phyloP scores from a whole-genome alignment of 1,140 invertebrate species.

The Ooceraea biroi region DNA sequence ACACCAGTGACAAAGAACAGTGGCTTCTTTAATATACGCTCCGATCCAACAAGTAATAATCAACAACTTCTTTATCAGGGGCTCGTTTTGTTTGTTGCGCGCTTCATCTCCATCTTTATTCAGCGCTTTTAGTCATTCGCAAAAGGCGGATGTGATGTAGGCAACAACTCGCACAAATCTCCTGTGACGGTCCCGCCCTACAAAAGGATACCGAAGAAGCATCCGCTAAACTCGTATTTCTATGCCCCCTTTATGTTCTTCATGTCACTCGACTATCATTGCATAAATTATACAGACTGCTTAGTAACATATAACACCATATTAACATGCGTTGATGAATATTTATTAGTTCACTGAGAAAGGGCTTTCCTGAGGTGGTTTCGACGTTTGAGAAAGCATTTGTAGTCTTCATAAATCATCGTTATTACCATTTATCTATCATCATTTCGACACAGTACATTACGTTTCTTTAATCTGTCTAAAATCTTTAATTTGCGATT shows the following conservation, averaged over 20 bases:
- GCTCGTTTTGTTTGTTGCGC: not conserved
- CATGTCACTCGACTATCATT: not conserved
- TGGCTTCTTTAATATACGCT: too few species aligned
- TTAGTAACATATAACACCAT: not conserved
- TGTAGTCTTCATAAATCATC: not conserved
- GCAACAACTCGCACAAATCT: conserved; percentile 23
- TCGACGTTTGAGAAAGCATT: not conserved
- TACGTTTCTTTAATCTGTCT: too few species aligned
- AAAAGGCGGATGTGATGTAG: not conserved
- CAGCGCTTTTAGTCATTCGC: conserved; percentile 14
- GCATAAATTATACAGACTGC: not conserved
- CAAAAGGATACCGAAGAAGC: conserved; percentile 18
- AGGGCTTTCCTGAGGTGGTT: not conserved
- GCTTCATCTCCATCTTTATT: conserved; percentile 29
- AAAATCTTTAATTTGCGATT: not conserved
- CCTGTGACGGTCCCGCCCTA: not conserved
- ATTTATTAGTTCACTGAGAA: not conserved
- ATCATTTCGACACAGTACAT: too few species aligned
- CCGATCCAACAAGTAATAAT: too few species aligned
- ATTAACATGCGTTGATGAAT: not conserved
- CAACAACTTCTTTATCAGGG: not conserved
- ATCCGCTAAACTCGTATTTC: not conserved
- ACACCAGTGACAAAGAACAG: too few species aligned
- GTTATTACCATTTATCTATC: too few species aligned
- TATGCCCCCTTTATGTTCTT: not conserved